These are phyloP conservation scores for Struthidea cinerea DNA, from an alignment of 2,113 vertebrate species.

Conservation along the genomic window DNA sequence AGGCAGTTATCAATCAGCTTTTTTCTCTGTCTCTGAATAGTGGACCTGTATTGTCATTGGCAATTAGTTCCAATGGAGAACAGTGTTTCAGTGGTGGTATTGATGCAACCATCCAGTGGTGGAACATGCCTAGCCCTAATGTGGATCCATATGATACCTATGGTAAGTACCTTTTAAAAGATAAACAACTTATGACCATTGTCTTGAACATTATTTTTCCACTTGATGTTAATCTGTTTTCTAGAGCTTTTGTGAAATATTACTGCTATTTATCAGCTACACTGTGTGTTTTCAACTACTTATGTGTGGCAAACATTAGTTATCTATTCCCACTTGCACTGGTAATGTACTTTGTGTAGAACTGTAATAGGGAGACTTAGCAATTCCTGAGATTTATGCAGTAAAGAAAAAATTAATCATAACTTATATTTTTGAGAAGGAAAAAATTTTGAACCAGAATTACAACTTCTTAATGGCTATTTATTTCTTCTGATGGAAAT, in stretches of 20 bases:
- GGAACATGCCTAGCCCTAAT: slow-evolving; percentile 95
- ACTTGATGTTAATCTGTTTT: not conserved
- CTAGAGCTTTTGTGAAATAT: not conserved
- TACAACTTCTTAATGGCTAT: not conserved
- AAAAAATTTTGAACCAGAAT: not conserved
- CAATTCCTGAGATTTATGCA: not conserved
- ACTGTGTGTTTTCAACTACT: not conserved
- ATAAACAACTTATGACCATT: not conserved
- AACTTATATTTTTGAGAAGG: not conserved
- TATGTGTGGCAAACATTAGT: not conserved
- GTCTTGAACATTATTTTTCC: not conserved
- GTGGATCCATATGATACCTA: slow-evolving; percentile 98
- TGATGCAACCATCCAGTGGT: slow-evolving; percentile 95
- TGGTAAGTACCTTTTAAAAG: slow-evolving; percentile 69
- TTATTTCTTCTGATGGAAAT: not conserved
- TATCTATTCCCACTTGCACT: not conserved
- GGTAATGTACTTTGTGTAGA: not conserved
- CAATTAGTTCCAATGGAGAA: slow-evolving; percentile 90
- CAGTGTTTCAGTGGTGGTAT: slow-evolving; percentile 97
- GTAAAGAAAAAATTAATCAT: not conserved
- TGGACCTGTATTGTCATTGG: slow-evolving; percentile 91
- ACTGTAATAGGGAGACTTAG: not conserved
- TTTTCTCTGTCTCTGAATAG: slow-evolving; percentile 63
- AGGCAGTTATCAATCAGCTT: not conserved
- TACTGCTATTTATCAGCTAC: not conserved